phyloP scores from a whole-genome alignment of 2,888 invertebrate genomes.

The Clistopyga incitator region DNA sequence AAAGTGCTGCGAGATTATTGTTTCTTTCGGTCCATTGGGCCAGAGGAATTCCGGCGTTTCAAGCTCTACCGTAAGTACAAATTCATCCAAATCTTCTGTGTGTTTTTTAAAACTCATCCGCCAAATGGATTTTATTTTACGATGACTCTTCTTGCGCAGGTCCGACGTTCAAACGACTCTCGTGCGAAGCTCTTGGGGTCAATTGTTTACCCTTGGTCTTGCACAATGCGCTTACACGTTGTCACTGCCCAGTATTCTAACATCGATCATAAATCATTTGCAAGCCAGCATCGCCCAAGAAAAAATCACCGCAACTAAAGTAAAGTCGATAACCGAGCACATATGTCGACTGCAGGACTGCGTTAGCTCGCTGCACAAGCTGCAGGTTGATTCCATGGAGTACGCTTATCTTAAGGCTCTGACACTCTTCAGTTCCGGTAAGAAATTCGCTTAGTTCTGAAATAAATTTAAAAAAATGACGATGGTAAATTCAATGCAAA shows the following conservation, averaged over 20 bases:
- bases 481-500: constrained; percentile 1
- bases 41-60: constrained; percentile 92
- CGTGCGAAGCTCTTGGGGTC: constrained; percentile 96
- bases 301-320: constrained; percentile 91
- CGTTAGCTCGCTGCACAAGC: constrained; percentile 89
- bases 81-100: constrained; percentile 14
- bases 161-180: constrained; percentile 93
- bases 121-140: not conserved
- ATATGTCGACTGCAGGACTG: constrained; percentile 94
- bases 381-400: constrained; percentile 93
- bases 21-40: constrained; percentile 97
- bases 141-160: constrained; percentile 83
- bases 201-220: constrained; percentile 95
- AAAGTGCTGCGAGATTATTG: constrained; percentile 96
- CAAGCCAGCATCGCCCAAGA: constrained; percentile 90
- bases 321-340: constrained; percentile 91
- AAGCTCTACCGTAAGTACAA: constrained; percentile 89
- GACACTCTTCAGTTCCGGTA: constrained; percentile 93
- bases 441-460: constrained; percentile 66
- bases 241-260: constrained; percentile 92
- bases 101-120: constrained; percentile 6
- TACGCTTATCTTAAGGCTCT: constrained; percentile 95
- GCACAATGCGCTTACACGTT: constrained; percentile 93
- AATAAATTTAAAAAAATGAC: constrained; percentile 62
- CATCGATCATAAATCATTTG: constrained; percentile 92